phyloP scores from a whole-genome alignment of 2,113 vertebrate species.

The Peucedramus taeniatus region DNA sequence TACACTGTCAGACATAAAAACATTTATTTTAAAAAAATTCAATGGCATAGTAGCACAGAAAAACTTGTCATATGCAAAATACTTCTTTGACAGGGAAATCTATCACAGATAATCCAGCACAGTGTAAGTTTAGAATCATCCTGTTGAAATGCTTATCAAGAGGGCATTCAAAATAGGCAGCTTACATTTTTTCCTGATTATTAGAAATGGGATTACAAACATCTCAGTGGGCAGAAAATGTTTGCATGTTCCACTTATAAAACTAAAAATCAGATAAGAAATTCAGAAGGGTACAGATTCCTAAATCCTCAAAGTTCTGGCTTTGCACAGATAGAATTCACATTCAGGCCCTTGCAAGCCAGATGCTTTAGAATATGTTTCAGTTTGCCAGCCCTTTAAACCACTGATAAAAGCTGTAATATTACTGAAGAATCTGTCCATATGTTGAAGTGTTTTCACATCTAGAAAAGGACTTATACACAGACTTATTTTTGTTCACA shows the following conservation, averaged over 20 bases:
- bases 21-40: neutral
- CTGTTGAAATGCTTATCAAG: neutral
- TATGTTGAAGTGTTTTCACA: neutral
- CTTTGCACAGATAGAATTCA: neutral
- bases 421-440: neutral
- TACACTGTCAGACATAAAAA: neutral
- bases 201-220: conserved; percentile 22
- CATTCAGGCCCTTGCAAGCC: neutral
- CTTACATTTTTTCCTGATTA: neutral
- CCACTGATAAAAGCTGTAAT: neutral
- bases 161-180: neutral
- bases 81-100: neutral
- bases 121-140: neutral
- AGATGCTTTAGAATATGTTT: neutral
- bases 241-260: neutral
- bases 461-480: neutral
- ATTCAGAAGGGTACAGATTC: neutral
- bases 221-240: neutral
- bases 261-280: conserved; percentile 21
- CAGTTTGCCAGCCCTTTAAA: neutral
- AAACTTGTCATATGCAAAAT: neutral
- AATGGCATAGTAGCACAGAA: neutral
- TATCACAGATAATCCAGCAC: neutral
- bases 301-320: neutral
- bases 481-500: neutral